Percentiles rank a stretch among this genome's conserved stretches.
These are phyloP conservation scores for Amphibalanus amphitrite DNA, from an alignment of 1,140 invertebrate species.

Conservation along the genomic window DNA sequence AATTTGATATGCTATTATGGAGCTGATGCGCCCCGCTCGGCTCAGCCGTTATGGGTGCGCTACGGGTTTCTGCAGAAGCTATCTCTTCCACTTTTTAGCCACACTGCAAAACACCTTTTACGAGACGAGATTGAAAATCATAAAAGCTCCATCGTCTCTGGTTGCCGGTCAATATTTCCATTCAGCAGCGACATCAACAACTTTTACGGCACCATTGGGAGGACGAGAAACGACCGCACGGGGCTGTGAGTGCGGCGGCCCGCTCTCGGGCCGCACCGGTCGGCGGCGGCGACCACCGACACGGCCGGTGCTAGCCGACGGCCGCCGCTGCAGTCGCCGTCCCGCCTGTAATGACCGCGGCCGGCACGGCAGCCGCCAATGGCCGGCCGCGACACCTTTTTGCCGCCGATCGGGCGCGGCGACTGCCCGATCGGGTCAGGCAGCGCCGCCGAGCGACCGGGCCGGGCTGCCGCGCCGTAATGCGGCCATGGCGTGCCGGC, in stretches of 20 bases:
- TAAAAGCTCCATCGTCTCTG: background rate
- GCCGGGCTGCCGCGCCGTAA: background rate
- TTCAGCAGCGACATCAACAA: background rate
- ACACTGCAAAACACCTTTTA: background rate
- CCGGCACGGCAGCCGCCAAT: background rate
- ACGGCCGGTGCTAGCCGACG: too few species aligned
- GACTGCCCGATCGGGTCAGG: too few species aligned
- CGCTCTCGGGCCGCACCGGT: background rate
- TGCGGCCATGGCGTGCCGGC: background rate
- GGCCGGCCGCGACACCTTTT: background rate
- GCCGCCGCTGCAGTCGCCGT: too few species aligned
- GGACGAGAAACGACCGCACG: background rate
- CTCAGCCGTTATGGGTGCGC: background rate
- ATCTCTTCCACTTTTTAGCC: background rate
- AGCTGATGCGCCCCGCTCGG: background rate
- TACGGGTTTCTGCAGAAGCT: background rate
- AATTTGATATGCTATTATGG: background rate
- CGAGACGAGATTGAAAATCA: background rate
- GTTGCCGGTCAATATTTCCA: background rate
- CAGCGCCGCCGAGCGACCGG: too few species aligned
- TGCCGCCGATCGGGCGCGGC: background rate
- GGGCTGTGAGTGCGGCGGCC: too few species aligned
- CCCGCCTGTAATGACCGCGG: background rate
- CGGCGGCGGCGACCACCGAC: too few species aligned
- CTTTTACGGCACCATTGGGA: background rate